Evolutionary conservation across 2,797 vertebrate species (phyloP), one percentile per base, ranked within the genome.

Genomic region (Crocidura indochinensis): DNA sequence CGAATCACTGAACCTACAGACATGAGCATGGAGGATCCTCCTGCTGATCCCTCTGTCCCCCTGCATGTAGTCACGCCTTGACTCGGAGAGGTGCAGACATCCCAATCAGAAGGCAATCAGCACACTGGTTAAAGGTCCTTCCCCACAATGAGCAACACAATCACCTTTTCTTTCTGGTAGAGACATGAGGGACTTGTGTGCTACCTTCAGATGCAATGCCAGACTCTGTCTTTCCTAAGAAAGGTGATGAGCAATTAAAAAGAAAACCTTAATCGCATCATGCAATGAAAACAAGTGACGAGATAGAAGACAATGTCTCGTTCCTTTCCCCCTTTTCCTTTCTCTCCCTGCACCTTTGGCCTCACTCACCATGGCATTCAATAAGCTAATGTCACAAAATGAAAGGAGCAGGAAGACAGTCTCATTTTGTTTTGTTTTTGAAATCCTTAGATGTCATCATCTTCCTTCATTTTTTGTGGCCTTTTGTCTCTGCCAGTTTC

Each of bases 401-500:
- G 73, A 56, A 67, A 69, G 0, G 64, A 26, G 27, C 24, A 65
- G 64, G 56, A 60, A 60, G 64, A 65, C 64, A 46, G 72, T 24
- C 46, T 60, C 95, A 86, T n/a, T 97, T 97, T 95, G 68, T 87
- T 84, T 76, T 90, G 44, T 91, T 93, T 65, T 60, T 60, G 17
- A 60, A 97, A 97, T 97, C 96, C 94, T 95, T 88, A 94, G 92
- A 97, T 86, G 8, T 97, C 26, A 67, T 97, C 96, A 89, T 92
- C 2, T 38, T 95, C 93, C 96, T 94, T 96, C 94, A 96, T 97
- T 97, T 97, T 72, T 46, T 71, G 74, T 94, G 91, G 94, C 96
- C 96, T 97, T 97, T 96, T 94, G 95, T 97, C 97, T 97, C 96
- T 97, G 95, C 96, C 95, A 78, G 97, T 98, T 97, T 96, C 97